Percentiles rank a stretch among this genome's conserved stretches.
phyloP scores from a whole-genome alignment of 2,113 vertebrate species.

The Asarcornis scutulata region DNA sequence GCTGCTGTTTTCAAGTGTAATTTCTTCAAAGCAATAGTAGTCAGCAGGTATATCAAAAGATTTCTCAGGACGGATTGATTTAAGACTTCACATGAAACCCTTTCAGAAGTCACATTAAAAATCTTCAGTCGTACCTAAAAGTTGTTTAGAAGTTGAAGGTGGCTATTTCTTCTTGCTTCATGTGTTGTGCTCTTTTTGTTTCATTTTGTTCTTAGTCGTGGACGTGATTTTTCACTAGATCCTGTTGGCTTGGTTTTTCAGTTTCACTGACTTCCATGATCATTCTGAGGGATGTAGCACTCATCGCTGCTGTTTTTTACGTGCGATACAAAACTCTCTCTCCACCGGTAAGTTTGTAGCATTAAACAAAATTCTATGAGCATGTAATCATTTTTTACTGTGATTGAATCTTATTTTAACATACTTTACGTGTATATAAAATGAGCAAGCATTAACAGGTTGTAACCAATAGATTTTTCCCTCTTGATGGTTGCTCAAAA shows the following conservation, averaged over 20 bases:
- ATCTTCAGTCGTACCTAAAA: rapidly evolving
- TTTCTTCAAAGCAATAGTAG: not conserved
- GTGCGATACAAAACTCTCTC: constrained; percentile 96
- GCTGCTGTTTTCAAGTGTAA: not conserved
- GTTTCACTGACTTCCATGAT: constrained; percentile 91
- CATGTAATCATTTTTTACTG: rapidly evolving
- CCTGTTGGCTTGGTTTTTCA: constrained; percentile 70
- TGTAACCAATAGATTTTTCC: not conserved
- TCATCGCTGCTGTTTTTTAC: constrained; percentile 96
- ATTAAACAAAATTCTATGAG: not conserved
- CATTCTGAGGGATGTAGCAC: constrained; percentile 88
- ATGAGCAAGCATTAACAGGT: not conserved
- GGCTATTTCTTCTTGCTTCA: not conserved
- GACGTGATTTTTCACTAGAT: not conserved
- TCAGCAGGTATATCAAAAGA: not conserved
- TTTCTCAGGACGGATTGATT: not conserved
- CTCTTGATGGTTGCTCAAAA: not conserved
- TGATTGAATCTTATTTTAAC: not conserved
- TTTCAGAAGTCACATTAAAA: not conserved
- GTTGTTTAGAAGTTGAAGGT: rapidly evolving
- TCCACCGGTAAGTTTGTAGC: constrained; percentile 87
- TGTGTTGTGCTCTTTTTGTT: not conserved
- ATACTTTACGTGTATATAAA: not conserved
- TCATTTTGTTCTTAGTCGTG: not conserved
- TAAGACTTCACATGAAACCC: not conserved